Evolutionary conservation across 2,888 invertebrate genomes (phyloP), one percentile per base, ranked within the genome.

Genomic region (Aradus depressus): DNA sequence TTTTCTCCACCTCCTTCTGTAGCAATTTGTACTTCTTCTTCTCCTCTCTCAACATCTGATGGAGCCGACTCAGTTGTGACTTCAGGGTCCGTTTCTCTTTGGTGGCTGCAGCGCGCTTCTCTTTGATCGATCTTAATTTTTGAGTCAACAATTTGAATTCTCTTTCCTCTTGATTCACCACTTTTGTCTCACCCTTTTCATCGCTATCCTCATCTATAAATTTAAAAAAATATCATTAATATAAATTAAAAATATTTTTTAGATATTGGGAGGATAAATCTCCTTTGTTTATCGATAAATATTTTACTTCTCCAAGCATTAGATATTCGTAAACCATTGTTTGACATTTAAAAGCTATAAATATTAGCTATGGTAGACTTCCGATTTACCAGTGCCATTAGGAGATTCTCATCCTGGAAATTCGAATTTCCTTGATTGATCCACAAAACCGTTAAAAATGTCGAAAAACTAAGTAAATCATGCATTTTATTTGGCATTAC

Each of bases 1-100:
- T 90, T 70, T 89, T 89, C 64, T 88, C 86, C 8, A 88, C 88
- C 70, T 90, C 89, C 59, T 86, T 86, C 66, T 89, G 86, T 35
- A 90, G 68, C 60, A 79, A 78, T 64, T 83, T 86, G 68, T 81
- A 87, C 68, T 85, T 86, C 63, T 81, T 81, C 64, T 84, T 85
- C 62, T 87, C 89, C 34, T 83, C 82, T 61, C 80, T 83, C 48
- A 87, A 75, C 47, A 81, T 75, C 6, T 76, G 75, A 61, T 87
- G 86, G 65, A 86, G 81, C 63, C 84, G 86, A 63, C 84, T 87
- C 64, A 89, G 79, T 50, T 85, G 79, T 64, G 84, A 81, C 62
- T 84, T 84, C 50, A 86, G 74, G 12, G 77, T 84, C 63, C 79
- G 74, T 56, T 89, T 72, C 63, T 91, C 91, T 64, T 80, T 81